phyloP scores from a whole-genome alignment of 2,113 vertebrate genomes.

The Alethe diademata region DNA sequence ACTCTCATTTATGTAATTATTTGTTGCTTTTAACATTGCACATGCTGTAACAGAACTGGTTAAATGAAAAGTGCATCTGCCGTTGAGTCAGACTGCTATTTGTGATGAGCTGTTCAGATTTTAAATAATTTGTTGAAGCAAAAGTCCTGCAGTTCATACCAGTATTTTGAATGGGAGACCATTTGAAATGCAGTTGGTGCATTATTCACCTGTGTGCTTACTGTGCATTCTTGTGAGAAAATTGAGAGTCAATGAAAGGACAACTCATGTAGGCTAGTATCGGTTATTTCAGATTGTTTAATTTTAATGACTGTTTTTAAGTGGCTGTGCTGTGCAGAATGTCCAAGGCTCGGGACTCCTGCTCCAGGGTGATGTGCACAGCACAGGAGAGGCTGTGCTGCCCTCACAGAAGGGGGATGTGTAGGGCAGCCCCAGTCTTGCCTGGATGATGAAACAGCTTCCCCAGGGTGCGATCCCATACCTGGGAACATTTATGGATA shows the following conservation, averaged over 20 bases:
- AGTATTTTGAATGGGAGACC: neutral
- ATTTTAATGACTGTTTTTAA: neutral
- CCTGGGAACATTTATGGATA: neutral
- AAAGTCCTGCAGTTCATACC: neutral
- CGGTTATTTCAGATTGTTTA: neutral
- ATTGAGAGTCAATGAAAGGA: neutral
- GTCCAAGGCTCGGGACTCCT: neutral
- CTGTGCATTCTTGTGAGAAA: neutral
- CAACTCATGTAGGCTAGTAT: neutral
- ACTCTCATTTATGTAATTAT: neutral
- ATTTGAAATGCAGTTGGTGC: neutral
- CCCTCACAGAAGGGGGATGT: neutral
- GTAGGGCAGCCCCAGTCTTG: neutral
- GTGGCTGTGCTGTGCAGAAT: neutral
- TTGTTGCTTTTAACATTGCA: neutral
- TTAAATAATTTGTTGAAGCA: neutral
- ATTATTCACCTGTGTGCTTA: neutral
- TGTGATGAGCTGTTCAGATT: neutral
- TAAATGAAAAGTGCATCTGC: neutral
- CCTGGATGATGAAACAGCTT: neutral
- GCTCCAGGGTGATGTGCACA: too few species aligned
- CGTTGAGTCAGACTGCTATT: neutral
- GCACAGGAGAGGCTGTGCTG: neutral
- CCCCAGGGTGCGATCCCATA: neutral
- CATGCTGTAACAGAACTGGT: neutral